Conservation (phyloP, 2,888 invertebrate species). For the Empis stercorea region DNA sequence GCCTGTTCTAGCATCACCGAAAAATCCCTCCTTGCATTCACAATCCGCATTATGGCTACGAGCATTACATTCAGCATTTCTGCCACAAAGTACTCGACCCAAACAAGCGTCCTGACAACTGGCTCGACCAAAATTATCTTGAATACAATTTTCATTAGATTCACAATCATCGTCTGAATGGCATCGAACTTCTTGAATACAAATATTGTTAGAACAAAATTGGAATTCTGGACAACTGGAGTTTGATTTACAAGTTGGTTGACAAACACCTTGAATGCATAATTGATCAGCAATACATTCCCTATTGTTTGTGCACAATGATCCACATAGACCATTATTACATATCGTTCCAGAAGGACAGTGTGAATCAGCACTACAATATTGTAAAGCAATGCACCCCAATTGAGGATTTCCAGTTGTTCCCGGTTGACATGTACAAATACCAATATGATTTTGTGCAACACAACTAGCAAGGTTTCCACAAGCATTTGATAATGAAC, state of each 20-base stretch:
- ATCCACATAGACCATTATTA: slow-evolving; percentile 64
- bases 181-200: slow-evolving; percentile 70
- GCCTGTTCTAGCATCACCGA: slow-evolving; percentile 67
- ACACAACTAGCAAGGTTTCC: slow-evolving; percentile 67
- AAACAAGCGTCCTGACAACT: slow-evolving; percentile 67
- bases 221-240: slow-evolving; percentile 74
- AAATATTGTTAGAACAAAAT: slow-evolving; percentile 71
- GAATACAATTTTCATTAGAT: slow-evolving; percentile 56
- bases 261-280: slow-evolving; percentile 75
- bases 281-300: slow-evolving; percentile 78
- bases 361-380: slow-evolving; percentile 66
- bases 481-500: slow-evolving; percentile 67
- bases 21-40: slow-evolving; percentile 64
- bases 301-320: slow-evolving; percentile 63
- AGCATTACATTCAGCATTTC: slow-evolving; percentile 68
- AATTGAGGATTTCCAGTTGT: slow-evolving; percentile 76
- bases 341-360: slow-evolving; percentile 78
- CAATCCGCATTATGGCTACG: slow-evolving; percentile 63
- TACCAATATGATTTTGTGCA: slow-evolving; percentile 62
- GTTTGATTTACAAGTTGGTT: slow-evolving; percentile 68
- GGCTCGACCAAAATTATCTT: slow-evolving; percentile 54
- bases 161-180: slow-evolving; percentile 58
- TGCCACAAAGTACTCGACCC: slow-evolving; percentile 56
- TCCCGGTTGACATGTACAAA: slow-evolving; percentile 73
- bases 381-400: slow-evolving; percentile 71